phyloP scores from a whole-genome alignment of 2,888 invertebrate species.

The Eupsilia transversa region DNA sequence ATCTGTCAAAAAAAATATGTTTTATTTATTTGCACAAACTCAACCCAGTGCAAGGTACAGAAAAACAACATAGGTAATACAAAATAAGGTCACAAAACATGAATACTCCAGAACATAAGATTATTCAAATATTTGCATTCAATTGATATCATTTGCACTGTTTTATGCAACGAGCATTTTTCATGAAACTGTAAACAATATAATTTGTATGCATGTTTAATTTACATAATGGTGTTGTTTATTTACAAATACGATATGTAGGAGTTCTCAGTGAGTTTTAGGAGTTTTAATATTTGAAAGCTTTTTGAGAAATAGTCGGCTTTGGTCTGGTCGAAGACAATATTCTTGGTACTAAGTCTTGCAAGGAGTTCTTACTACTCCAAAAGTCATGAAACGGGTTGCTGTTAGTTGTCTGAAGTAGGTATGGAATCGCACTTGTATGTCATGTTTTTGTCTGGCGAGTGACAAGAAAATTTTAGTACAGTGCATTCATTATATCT shows the following conservation, averaged over 20 bases:
- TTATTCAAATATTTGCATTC: constrained; percentile 44
- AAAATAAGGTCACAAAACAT: constrained; percentile 24
- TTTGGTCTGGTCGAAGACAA: not conserved
- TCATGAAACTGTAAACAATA: constrained; percentile 41
- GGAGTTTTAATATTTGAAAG: too few species aligned
- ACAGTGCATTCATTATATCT: too few species aligned
- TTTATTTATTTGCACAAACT: constrained; percentile 5
- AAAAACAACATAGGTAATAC: constrained; percentile 27
- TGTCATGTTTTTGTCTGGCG: not conserved
- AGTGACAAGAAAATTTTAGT: too few species aligned
- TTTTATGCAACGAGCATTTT: constrained; percentile 30
- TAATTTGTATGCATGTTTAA: constrained; percentile 22
- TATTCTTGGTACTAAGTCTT: not conserved
- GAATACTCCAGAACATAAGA: constrained; percentile 25
- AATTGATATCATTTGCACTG: constrained; percentile 35
- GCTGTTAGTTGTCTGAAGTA: not conserved
- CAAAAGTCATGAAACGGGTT: not conserved
- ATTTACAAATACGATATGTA: not conserved
- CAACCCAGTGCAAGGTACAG: constrained; percentile 19
- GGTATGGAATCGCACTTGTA: not conserved
- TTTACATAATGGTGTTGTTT: constrained; percentile 16
- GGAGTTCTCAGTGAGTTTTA: too few species aligned
- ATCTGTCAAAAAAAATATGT: not conserved
- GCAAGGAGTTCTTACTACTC: not conserved
- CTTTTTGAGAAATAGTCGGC: not conserved